These are phyloP conservation scores for Acyrthosiphon pisum DNA, from an alignment of 1,140 invertebrate species.

Conservation along the genomic window DNA sequence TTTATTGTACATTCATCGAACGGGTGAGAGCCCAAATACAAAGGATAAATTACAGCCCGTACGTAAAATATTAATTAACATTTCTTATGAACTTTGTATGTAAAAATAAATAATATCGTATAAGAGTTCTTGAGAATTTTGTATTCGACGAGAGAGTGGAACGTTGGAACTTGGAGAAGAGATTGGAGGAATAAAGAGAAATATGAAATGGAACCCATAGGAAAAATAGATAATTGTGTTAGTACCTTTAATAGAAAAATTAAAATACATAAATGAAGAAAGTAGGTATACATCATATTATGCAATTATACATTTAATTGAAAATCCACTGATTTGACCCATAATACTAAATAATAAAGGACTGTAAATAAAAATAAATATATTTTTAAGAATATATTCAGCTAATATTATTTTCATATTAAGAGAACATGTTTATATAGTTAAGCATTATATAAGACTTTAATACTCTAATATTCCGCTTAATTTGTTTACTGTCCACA, in stretches of 20 bases:
- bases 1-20: neutral
- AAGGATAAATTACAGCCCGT: neutral
- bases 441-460: too few species aligned
- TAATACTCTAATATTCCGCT: too few species aligned
- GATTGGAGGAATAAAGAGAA: neutral
- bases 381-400: neutral
- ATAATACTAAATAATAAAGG: neutral
- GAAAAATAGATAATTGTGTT: neutral
- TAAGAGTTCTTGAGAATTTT: neutral
- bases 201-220: neutral
- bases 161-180: too few species aligned
- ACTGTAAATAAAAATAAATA: neutral
- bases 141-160: neutral
- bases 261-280: neutral
- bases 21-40: neutral
- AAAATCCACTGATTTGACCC: neutral
- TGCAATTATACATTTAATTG: neutral
- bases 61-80: neutral
- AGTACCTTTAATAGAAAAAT: neutral
- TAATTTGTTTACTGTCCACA: too few species aligned
- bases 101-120: neutral
- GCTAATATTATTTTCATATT: too few species aligned
- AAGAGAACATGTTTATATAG: too few species aligned
- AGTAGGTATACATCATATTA: neutral
- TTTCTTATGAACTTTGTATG: neutral